Percentiles rank a stretch among this genome's conserved stretches.
phyloP scores from a whole-genome alignment of 2,113 vertebrate species.

The Isurus oxyrinchus region DNA sequence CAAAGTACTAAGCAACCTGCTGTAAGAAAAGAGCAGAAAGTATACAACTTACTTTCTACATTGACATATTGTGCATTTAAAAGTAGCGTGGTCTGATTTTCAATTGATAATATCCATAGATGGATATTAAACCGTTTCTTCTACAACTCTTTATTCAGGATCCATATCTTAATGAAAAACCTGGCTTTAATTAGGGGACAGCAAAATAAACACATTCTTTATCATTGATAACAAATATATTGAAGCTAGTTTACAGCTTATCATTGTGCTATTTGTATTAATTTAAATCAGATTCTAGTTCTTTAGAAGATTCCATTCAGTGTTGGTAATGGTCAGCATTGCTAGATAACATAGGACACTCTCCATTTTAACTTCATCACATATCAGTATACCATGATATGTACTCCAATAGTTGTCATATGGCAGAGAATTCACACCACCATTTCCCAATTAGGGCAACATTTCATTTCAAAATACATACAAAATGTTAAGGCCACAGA shows the following conservation, averaged over 20 bases:
- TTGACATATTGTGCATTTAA: not conserved
- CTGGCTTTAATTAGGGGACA: not conserved
- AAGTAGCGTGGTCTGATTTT: not conserved
- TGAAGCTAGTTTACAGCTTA: not conserved
- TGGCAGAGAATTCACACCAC: not conserved
- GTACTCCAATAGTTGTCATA: not conserved
- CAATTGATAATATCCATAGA: not conserved
- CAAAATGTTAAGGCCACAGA: not conserved
- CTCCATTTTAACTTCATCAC: not conserved
- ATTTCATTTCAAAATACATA: not conserved
- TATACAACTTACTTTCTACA: not conserved
- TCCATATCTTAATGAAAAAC: not conserved
- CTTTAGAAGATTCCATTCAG: not conserved
- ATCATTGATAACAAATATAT: not conserved
- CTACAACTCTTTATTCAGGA: not conserved
- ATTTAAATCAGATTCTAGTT: not conserved
- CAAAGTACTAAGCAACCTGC: not conserved
- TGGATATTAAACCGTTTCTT: not conserved
- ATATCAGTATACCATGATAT: not conserved
- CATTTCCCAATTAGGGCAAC: not conserved
- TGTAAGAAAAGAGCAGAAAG: not conserved
- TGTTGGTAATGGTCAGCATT: not conserved
- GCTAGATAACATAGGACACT: not conserved
- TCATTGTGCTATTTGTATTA: not conserved
- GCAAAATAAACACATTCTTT: not conserved